A percentile compares a stretch with the other conserved stretches of the same genome.
These are phyloP conservation scores for Phalacrocorax pelagicus DNA, from an alignment of 2,113 vertebrate genomes.

Conservation along the genomic window DNA sequence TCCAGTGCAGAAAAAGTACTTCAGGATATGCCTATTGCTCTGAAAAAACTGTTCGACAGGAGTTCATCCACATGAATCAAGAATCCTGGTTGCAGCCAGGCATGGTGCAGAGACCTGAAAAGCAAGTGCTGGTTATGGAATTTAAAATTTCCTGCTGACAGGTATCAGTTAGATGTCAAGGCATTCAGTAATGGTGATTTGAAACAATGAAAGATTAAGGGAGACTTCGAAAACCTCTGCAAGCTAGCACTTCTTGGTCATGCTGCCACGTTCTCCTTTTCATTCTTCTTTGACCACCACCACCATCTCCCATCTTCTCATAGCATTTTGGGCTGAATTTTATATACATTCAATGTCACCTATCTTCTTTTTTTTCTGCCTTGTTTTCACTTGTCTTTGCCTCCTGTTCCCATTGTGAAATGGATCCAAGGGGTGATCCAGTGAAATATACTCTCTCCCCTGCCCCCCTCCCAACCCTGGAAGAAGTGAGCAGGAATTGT, in stretches of 20 bases:
- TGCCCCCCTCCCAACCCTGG: not conserved
- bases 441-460: not conserved
- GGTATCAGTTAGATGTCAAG: not conserved
- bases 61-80: not conserved
- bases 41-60: not conserved
- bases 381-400: not conserved
- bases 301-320: not conserved
- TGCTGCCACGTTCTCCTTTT: not conserved
- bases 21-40: not conserved
- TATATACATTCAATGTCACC: not conserved
- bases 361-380: not conserved
- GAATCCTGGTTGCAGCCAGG: not conserved
- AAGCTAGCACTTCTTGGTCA: not conserved
- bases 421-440: not conserved
- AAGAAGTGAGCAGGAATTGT: not conserved
- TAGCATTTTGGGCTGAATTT: not conserved
- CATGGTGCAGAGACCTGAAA: not conserved
- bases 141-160: not conserved
- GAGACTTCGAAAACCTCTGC: not conserved
- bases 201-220: not conserved
- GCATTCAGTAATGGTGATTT: not conserved
- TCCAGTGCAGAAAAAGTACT: not conserved
- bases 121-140: not conserved
- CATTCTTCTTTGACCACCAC: not conserved
- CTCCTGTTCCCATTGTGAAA: not conserved